Base-by-base conservation (phyloP, 1,140 invertebrate species). In the Bursaphelenchus mucronatus region DNA sequence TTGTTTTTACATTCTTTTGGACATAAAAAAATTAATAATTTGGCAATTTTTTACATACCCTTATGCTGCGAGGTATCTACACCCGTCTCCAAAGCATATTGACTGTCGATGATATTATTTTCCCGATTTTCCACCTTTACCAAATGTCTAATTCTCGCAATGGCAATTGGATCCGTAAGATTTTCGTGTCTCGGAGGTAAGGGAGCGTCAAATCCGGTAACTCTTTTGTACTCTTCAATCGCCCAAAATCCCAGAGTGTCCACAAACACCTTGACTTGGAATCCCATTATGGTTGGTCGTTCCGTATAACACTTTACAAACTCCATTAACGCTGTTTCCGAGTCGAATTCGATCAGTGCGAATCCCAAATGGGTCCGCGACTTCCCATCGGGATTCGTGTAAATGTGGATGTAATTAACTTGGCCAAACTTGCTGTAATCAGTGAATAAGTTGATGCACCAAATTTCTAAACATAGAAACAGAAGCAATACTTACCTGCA, bases 341-440 rank as follows among this genome's bases (percentile, higher is more conserved):
- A 17, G 15, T 61, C 56, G 61, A 70, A 72, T 17, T 70, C 52
- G 9, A 72, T 61, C 43, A 69, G 43, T 13, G 61, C 70, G 68
- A 72, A 71, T 61, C 61, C 59, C 58, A 72, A 49, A 52, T 72
- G 70, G 30, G 30, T 30, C 30, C 30, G 30, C 11, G 57, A 66
- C 0, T 63, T 55, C 0, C 44, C 63, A 9, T 44, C n/a, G 0
- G 70, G 69, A 46, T 71, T 57, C 6, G n/a, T 50, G 41, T 41
- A 67, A 13, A 72, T 64, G 11, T 61, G 49, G 1, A 68, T 41
- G 40, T 69, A 52, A 15, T 69, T 61, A 0, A 61, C 40, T 30
- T 67, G 47, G 11, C 68, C 15, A n/a, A 19, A 45, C 54, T 65
- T 54, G 19, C 59, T 68, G 43, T 30, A 30, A 30, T 30, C 2